Evolutionary conservation across 2,888 invertebrate species (phyloP).

Genomic region (Cantharis rufa): DNA sequence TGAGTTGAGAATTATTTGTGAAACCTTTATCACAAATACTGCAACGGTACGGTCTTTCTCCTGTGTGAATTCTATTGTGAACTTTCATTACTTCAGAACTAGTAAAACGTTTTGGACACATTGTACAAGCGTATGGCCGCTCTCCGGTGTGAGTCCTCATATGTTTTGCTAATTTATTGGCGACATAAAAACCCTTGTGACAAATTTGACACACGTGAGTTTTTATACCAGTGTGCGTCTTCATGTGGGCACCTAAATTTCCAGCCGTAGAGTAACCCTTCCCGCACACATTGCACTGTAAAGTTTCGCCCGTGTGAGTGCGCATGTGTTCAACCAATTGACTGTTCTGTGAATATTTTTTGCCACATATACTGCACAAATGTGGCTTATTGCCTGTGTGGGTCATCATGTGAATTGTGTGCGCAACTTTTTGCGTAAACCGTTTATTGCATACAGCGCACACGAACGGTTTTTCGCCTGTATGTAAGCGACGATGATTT

Average conservation of each 20-base stretch:
- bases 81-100: constrained; percentile 38
- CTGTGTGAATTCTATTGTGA: constrained; percentile 37
- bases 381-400: constrained; percentile 41
- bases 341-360: constrained; percentile 40
- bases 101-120: constrained; percentile 38
- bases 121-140: constrained; percentile 46
- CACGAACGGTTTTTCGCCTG: constrained; percentile 47
- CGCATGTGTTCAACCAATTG: constrained; percentile 41
- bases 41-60: constrained; percentile 38
- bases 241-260: constrained; percentile 44
- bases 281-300: constrained; percentile 40
- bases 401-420: constrained; percentile 40
- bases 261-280: constrained; percentile 40
- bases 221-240: constrained; percentile 42
- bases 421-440: constrained; percentile 43
- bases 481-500: constrained; percentile 40
- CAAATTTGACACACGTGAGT: constrained; percentile 42
- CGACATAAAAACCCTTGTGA: constrained; percentile 42
- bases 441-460: constrained; percentile 48
- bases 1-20: constrained; percentile 38
- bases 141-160: constrained; percentile 50
- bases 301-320: constrained; percentile 44
- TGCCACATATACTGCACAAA: constrained; percentile 41
- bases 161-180: constrained; percentile 46
- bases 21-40: constrained; percentile 36